Evolutionary conservation across 2,113 vertebrate genomes (phyloP), one percentile per base, ranked within the genome.

Genomic region (Suncus etruscus): DNA sequence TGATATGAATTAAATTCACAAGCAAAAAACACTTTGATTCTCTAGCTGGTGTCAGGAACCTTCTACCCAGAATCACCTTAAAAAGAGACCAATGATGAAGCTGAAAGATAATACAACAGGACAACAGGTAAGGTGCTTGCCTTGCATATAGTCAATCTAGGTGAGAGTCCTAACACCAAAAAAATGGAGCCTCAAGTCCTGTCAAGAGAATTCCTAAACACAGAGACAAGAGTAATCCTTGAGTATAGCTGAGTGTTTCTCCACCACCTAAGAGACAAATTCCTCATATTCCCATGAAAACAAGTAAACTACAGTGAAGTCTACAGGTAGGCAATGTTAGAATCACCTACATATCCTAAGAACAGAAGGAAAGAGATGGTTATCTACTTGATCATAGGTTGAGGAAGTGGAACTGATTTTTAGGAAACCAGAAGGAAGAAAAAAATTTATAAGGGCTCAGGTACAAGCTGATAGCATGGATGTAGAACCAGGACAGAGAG

Each of bases 1-100:
- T 45, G 68, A 25, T 14, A 39, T 86, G 39, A 75, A n/a, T 27
- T 48, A 95, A 89, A 91, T 78, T 29, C 61, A 87, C 5, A 89
- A 47, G n/a, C 8, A 87, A 83, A 85, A 80, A 79, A 68, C 31
- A 50, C 0, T 5, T 87, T 50, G 51, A 65, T 6, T 61, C 6
- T 31, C 22, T 73, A 61, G 29, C 32, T 51, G 83, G 1, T 24
- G n/a, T 18, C 12, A 89, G 45, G 11, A 80, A 45, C 12, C 7
- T 0, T 61, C 8, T 11, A 58, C 6, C 6, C 75, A 89, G 31
- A 82, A 61, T 39, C 61, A 81, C 0, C 14, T 85, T 70, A 0
- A 47, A 51, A 5, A 11, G 7, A 12, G 74, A 89, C 54, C 32
- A 16, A 22, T 61, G 15, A 16, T 8, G 3, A 20, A 20, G 2